These are phyloP conservation scores for Nixonia krombeini DNA, from an alignment of 1,140 invertebrate genomes.

Conservation along the genomic window DNA sequence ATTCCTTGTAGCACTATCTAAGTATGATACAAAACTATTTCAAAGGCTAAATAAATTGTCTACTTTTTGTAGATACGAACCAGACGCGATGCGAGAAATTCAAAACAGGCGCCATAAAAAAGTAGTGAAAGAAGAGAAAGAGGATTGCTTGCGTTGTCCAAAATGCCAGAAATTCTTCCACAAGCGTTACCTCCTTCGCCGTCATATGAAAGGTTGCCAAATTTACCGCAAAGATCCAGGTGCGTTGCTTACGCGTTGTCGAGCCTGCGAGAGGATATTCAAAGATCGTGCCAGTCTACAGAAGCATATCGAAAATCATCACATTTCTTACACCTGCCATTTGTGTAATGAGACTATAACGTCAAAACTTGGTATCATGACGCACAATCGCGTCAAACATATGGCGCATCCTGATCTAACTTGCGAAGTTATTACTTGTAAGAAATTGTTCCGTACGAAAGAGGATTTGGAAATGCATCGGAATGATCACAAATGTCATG, in stretches of 20 bases:
- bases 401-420: slow-evolving; percentile 73
- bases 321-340: slow-evolving; percentile 73
- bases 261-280: slow-evolving; percentile 74
- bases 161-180: slow-evolving; percentile 74
- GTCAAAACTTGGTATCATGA: slow-evolving; percentile 75
- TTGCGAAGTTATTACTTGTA: slow-evolving; percentile 68
- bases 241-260: slow-evolving; percentile 71
- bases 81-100: slow-evolving; percentile 53
- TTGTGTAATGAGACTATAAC: slow-evolving; percentile 72
- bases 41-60: too few species aligned
- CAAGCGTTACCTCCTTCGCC: slow-evolving; percentile 71
- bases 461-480: slow-evolving; percentile 73
- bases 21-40: too few species aligned
- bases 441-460: slow-evolving; percentile 73
- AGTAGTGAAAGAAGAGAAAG: slow-evolving; percentile 62
- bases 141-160: slow-evolving; percentile 70
- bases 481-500: slow-evolving; percentile 71
- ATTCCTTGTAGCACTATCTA: too few species aligned
- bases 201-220: slow-evolving; percentile 75
- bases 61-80: slow-evolving; percentile 62
- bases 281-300: slow-evolving; percentile 73
- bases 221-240: slow-evolving; percentile 72
- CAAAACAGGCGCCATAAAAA: slow-evolving; percentile 44
- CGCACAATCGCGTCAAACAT: slow-evolving; percentile 75
- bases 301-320: slow-evolving; percentile 74